phyloP scores from a whole-genome alignment of 2,888 invertebrate species.

The Apamea sordens region DNA sequence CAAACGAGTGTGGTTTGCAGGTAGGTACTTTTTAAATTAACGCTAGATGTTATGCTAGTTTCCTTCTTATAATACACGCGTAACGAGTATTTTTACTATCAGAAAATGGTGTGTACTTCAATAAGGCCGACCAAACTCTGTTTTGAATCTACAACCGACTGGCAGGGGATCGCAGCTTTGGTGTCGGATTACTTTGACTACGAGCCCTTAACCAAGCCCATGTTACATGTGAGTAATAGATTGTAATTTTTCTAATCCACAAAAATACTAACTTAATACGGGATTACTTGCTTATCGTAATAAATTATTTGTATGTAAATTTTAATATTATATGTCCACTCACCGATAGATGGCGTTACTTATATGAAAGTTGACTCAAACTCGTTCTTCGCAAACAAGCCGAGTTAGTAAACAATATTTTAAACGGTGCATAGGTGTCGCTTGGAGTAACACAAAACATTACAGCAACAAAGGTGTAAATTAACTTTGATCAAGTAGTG shows the following conservation, averaged over 20 bases:
- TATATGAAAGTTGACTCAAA: not conserved
- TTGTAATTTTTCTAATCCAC: conserved; percentile 4
- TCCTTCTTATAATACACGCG: not conserved
- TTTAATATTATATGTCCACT: conserved; percentile 43
- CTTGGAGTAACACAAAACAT: conserved; percentile 15
- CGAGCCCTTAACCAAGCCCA: conserved; percentile 92
- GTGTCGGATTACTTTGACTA: conserved; percentile 95
- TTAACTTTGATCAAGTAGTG: not conserved
- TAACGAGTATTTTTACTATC: conserved; percentile 63
- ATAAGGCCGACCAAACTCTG: conserved; percentile 94
- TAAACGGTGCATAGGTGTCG: conserved; percentile 16
- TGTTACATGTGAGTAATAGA: conserved; percentile 92
- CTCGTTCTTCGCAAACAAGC: not conserved
- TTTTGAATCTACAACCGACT: conserved; percentile 92
- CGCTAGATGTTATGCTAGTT: conserved; percentile 27
- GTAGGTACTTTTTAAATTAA: conserved; percentile 80
- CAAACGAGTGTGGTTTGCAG: conserved; percentile 95
- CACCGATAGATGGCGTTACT: conserved; percentile 72
- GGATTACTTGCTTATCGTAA: not conserved
- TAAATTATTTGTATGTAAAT: not conserved
- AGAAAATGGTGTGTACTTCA: conserved; percentile 97
- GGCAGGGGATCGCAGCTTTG: conserved; percentile 93
- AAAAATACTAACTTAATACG: not conserved
- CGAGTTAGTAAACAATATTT: not conserved
- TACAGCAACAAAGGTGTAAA: not conserved